Evolutionary conservation across 2,888 invertebrate species (phyloP), one percentile per base, ranked within the genome.

Genomic region (Homarus gammarus): DNA sequence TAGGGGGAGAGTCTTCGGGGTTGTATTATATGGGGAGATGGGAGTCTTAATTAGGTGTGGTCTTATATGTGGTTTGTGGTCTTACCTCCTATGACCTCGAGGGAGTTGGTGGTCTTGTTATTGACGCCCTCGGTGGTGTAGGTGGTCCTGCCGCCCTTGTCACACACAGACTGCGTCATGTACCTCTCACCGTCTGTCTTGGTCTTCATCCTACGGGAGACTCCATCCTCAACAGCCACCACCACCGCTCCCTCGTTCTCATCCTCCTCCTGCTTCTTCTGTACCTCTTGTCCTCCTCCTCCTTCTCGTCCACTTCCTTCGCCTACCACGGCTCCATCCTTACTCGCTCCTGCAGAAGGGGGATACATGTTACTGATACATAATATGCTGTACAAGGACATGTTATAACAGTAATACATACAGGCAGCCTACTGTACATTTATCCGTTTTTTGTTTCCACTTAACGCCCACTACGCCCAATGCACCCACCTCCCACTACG

Each of bases 61-160:
- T n/a, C n/a, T n/a, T n/a, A 56, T 18, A 12, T 56, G 56, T 56
- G 56, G 56, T n/a, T n/a, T n/a, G n/a, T n/a, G n/a, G 22, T 27
- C 79, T 79, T 40, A 90, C 90, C 90, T 90, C 90, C 90, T 5
- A 90, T 90, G 38, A 90, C 84, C 44, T 90, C 90, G 31, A 90
- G 81, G 12, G 90, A 88, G 72, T 84, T 90, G 68, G 90, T 90
- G 31, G 87, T 90, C 81, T 90, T 90, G 56, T 90, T 90, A 73
- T 90, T 86, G 36, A 90, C 81, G 1, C 90, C 90, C 56, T 90
- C 87, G 22, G 90, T 90, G n/a, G 90, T 90, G 84, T 78, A 88
- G 15, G 83, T 90, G 31, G 73, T 72, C 44, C 72, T 73, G 12
- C 90, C 90, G 49, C 33, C 84, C 36, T 81, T 70, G 38, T 64